A percentile compares a stretch with the other conserved stretches of the same genome.
These are phyloP conservation scores for Nerophis lumbriciformis DNA, from an alignment of 2,113 vertebrate genomes.

Conservation along the genomic window DNA sequence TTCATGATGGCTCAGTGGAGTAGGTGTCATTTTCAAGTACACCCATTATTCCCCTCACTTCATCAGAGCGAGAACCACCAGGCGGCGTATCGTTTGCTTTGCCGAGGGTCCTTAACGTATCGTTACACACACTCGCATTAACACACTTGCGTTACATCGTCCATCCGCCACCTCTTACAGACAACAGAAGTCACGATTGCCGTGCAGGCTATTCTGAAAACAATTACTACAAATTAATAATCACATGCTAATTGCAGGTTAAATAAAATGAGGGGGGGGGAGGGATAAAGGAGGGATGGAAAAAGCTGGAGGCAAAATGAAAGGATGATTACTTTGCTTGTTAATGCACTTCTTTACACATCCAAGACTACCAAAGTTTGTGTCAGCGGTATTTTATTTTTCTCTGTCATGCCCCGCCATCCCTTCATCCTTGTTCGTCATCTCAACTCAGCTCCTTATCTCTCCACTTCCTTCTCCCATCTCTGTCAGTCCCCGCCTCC, in stretches of 20 bases:
- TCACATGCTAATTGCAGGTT: slow-evolving; percentile 61
- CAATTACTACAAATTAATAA: slow-evolving; percentile 72
- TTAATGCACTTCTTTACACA: slow-evolving; percentile 2
- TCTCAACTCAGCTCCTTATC: slow-evolving; percentile 41
- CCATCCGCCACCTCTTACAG: slow-evolving; percentile 54
- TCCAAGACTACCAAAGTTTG: slow-evolving; percentile 14
- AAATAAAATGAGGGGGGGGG: slow-evolving; percentile 52
- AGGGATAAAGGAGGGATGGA: slow-evolving; percentile 31
- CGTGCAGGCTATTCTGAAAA: slow-evolving; percentile 64
- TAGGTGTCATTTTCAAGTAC: slow-evolving; percentile 19
- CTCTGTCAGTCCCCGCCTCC: slow-evolving; percentile 27
- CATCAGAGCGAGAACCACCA: slow-evolving; percentile 26
- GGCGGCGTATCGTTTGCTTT: slow-evolving; percentile 42
- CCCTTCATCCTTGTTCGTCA: slow-evolving; percentile 51
- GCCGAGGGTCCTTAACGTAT: slow-evolving; percentile 28
- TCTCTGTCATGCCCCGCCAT: slow-evolving; percentile 23
- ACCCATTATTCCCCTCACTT: slow-evolving; percentile 8
- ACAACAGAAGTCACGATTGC: slow-evolving; percentile 49
- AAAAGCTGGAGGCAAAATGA: slow-evolving; percentile 39
- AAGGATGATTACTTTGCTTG: neutral
- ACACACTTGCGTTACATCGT: slow-evolving; percentile 32
- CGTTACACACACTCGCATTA: neutral
- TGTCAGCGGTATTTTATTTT: slow-evolving; percentile 4
- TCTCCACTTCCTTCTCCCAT: slow-evolving; percentile 7
- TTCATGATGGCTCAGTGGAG: slow-evolving; percentile 48